These are phyloP conservation scores for Myxocyprinus asiaticus DNA, from an alignment of 2,113 vertebrate species.

Conservation along the genomic window DNA sequence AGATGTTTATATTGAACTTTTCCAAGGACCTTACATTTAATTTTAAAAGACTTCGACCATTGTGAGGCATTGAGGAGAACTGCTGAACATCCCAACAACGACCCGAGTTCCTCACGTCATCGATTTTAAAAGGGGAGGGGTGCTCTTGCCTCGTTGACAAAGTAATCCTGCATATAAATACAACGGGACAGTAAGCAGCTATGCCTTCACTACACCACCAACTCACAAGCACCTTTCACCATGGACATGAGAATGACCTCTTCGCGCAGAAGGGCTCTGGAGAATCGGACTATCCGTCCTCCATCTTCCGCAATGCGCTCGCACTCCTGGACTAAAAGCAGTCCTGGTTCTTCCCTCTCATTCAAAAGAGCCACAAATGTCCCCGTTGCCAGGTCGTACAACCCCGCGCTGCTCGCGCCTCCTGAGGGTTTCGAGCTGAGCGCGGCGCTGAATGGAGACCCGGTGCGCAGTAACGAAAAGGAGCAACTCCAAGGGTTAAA, in stretches of 20 bases:
- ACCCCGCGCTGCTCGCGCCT: slow-evolving; percentile 74
- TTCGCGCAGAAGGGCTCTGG: slow-evolving; percentile 79
- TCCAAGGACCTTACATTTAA: no score
- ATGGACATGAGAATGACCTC: slow-evolving; percentile 78
- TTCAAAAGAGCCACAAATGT: slow-evolving; percentile 75
- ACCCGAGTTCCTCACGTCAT: background rate
- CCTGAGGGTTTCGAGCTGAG: slow-evolving; percentile 81
- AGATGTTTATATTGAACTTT: no score
- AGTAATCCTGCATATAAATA: slow-evolving; percentile 40
- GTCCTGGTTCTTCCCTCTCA: slow-evolving; percentile 56
- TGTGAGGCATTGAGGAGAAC: background rate
- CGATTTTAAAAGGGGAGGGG: slow-evolving; percentile 21
- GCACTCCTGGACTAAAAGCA: slow-evolving; percentile 79
- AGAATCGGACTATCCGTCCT: slow-evolving; percentile 76
- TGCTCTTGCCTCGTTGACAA: background rate
- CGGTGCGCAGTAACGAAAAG: slow-evolving; percentile 81
- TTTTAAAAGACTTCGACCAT: background rate
- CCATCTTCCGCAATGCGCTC: slow-evolving; percentile 80
- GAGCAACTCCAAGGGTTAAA: slow-evolving; percentile 88
- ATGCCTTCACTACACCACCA: background rate
- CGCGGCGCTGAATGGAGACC: slow-evolving; percentile 80
- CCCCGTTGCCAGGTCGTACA: slow-evolving; percentile 61
- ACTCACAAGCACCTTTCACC: slow-evolving; percentile 60
- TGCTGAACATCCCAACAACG: background rate
- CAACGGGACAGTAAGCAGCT: background rate